Percentiles rank a stretch among this genome's conserved stretches.
These are phyloP conservation scores for Tethya wilhelma DNA, from an alignment of 37 sponge, comb jelly and placozoan species.

Conservation along the genomic window DNA sequence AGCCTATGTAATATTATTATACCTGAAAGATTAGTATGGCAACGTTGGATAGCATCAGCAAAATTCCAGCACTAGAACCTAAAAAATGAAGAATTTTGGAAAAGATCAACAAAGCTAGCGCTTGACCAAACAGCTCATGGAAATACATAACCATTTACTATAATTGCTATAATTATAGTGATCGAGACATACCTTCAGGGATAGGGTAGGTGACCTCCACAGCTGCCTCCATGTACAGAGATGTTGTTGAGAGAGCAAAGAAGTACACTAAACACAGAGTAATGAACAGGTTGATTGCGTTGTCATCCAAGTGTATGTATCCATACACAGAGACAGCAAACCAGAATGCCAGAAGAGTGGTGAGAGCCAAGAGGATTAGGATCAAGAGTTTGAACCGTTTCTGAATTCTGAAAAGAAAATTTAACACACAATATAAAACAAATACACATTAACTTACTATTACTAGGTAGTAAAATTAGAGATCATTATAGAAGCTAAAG, in stretches of 20 bases:
- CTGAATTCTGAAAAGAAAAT: slow-evolving; percentile 31
- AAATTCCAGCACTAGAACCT: slow-evolving; percentile 5
- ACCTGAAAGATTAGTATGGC: background rate
- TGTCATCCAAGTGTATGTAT: slow-evolving; percentile 4
- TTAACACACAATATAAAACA: background rate
- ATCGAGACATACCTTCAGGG: slow-evolving; percentile 28
- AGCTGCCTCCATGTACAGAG: slow-evolving; percentile 39
- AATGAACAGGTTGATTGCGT: slow-evolving; percentile 34
- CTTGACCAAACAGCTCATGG: too few relatives aligned
- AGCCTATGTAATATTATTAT: background rate
- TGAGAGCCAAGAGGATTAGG: slow-evolving; percentile 11
- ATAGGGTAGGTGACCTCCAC: slow-evolving; percentile 50
- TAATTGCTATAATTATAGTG: background rate
- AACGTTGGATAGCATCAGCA: background rate
- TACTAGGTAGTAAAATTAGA: background rate
- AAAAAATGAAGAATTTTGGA: too few relatives aligned
- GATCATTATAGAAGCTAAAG: too few relatives aligned
- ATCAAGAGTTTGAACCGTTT: slow-evolving; percentile 32
- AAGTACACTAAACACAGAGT: slow-evolving; percentile 9
- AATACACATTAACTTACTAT: background rate
- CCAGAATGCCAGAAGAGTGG: slow-evolving; percentile 26
- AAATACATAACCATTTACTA: too few relatives aligned
- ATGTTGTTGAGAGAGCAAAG: slow-evolving; percentile 36
- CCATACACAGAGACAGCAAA: slow-evolving; percentile 46
- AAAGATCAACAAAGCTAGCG: too few relatives aligned